These are phyloP conservation scores for Leistus spinibarbis DNA, from an alignment of 2,888 invertebrate genomes.

Conservation along the genomic window DNA sequence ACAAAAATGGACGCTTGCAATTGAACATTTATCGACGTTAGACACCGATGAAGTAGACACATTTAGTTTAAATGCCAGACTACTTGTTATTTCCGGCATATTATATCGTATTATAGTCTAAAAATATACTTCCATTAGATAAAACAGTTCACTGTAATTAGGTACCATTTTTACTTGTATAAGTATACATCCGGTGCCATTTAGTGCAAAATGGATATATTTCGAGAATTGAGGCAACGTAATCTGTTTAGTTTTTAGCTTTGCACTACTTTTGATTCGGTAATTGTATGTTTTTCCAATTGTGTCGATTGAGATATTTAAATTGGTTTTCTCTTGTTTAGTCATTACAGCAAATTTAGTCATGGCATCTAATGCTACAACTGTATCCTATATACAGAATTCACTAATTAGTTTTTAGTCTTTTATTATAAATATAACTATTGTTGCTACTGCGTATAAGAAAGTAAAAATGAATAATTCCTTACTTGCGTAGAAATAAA, in stretches of 20 bases:
- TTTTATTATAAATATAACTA: too few species aligned
- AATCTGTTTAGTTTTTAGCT: conserved; percentile 59
- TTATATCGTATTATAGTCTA: conserved; percentile 62
- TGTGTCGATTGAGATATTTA: conserved; percentile 58
- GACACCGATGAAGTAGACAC: conserved; percentile 57
- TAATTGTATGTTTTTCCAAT: conserved; percentile 56
- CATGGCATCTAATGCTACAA: conserved; percentile 66
- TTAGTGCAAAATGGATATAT: conserved; percentile 57
- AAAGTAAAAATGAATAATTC: background rate
- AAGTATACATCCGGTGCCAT: conserved; percentile 64
- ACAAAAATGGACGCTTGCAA: conserved; percentile 56
- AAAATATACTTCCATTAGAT: conserved; percentile 41
- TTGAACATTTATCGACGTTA: conserved; percentile 58
- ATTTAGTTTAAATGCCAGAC: conserved; percentile 61
- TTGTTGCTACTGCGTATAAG: background rate
- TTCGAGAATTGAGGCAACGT: conserved; percentile 57
- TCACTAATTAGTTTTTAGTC: background rate
- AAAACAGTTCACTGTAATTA: too few species aligned
- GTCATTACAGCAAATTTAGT: conserved; percentile 62
- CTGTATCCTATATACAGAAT: conserved; percentile 60
- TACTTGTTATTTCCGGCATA: conserved; percentile 56
- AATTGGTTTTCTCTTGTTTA: conserved; percentile 55
- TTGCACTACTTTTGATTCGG: conserved; percentile 57
- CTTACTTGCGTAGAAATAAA: conserved; percentile 75
- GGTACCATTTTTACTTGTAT: conserved; percentile 58